These are phyloP conservation scores for Orycteropus afer DNA, from an alignment of 2,113 vertebrate species.

Conservation along the genomic window DNA sequence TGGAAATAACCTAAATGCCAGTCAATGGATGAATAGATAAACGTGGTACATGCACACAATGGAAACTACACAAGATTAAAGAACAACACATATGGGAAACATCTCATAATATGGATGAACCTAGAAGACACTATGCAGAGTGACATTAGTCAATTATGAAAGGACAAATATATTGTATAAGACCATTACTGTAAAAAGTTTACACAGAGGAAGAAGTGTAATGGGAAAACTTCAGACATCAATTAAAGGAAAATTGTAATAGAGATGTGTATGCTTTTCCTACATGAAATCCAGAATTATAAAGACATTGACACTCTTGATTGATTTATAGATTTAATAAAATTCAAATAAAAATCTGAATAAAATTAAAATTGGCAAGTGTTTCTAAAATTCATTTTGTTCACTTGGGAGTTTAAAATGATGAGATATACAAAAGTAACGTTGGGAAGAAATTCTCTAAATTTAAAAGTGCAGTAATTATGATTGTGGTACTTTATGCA, in stretches of 20 bases:
- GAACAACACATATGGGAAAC: too few relatives aligned
- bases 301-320: background rate
- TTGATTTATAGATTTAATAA: background rate
- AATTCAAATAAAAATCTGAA: background rate
- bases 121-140: too few relatives aligned
- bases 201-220: background rate
- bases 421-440: background rate
- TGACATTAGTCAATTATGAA: too few relatives aligned
- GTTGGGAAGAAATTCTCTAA: background rate
- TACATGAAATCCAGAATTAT: background rate
- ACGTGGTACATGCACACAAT: too few relatives aligned
- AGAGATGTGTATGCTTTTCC: background rate
- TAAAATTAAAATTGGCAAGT: background rate
- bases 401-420: background rate
- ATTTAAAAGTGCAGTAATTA: background rate
- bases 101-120: too few relatives aligned
- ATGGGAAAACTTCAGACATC: background rate
- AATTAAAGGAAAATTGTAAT: background rate
- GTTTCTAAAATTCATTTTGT: conserved; percentile 5
- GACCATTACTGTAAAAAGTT: too few relatives aligned
- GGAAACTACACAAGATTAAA: too few relatives aligned
- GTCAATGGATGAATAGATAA: too few relatives aligned
- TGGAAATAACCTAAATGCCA: too few relatives aligned
- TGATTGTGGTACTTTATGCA: background rate
- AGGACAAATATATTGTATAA: too few relatives aligned